Conservation (phyloP, 2,888 invertebrate species). For the Rotaria socialis region DNA sequence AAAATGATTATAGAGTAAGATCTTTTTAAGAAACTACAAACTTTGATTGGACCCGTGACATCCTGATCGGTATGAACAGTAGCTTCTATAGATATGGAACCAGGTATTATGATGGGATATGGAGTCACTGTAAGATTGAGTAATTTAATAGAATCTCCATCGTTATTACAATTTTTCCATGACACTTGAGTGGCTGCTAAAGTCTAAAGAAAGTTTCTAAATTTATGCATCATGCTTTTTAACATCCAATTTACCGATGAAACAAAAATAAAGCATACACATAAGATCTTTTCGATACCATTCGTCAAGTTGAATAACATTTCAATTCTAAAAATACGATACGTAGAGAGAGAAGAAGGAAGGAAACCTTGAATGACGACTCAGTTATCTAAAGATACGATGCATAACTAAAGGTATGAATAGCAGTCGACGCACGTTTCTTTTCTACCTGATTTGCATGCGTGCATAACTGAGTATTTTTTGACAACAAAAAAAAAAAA, state of each 20-base stretch:
- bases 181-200: neutral
- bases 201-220: neutral
- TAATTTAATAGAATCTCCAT: neutral
- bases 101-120: neutral
- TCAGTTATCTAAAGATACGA: no score
- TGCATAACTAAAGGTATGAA: neutral
- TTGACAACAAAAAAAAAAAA: neutral
- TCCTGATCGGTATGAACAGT: neutral
- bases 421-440: neutral
- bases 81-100: neutral
- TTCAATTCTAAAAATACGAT: neutral
- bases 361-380: no score
- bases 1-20: neutral
- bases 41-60: neutral
- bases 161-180: neutral
- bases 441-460: neutral
- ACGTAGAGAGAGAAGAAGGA: neutral
- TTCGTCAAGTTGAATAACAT: neutral
- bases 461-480: neutral
- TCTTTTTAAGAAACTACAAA: neutral
- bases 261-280: neutral
- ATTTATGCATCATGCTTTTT: neutral
- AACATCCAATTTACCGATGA: neutral
- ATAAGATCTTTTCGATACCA: neutral
- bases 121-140: neutral